Percentiles rank a stretch among this genome's conserved stretches.
Evolutionary conservation across 1,140 invertebrate genomes (phyloP).

Genomic region (Cotesia typhae): DNA sequence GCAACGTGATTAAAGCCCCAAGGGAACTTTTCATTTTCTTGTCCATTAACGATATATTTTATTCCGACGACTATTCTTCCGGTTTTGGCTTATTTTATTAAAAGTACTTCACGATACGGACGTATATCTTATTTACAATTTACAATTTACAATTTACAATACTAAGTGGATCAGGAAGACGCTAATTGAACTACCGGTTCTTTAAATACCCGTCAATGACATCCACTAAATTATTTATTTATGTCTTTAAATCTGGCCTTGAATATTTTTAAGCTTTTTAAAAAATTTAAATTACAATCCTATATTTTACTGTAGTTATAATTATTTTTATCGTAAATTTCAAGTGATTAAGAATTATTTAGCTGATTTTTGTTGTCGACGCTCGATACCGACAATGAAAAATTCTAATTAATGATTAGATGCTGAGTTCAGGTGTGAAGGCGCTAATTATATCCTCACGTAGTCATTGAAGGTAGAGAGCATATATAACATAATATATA

Average conservation of each 20-base stretch:
- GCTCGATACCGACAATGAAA: no score
- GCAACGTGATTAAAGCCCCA: slow-evolving; percentile 11
- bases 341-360: no score
- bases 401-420: no score
- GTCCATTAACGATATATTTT: slow-evolving; percentile 28
- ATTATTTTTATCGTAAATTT: no score
- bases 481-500: background rate
- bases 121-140: no score
- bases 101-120: background rate
- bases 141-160: no score
- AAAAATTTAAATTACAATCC: no score
- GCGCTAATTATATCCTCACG: slow-evolving; percentile 24
- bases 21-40: slow-evolving; percentile 36
- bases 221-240: background rate
- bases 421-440: background rate
- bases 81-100: slow-evolving; percentile 8
- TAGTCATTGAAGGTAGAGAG: background rate
- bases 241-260: no score
- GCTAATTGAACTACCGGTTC: slow-evolving; percentile 21
- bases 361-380: no score
- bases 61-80: slow-evolving; percentile 11
- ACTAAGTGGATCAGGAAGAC: slow-evolving; percentile 18
- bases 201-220: slow-evolving; percentile 11
- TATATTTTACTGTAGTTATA: no score
- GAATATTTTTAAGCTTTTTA: no score